Evolutionary conservation across 2,797 vertebrate species (phyloP), one percentile per base, ranked within the genome.

Genomic region (Cuculus canorus): DNA sequence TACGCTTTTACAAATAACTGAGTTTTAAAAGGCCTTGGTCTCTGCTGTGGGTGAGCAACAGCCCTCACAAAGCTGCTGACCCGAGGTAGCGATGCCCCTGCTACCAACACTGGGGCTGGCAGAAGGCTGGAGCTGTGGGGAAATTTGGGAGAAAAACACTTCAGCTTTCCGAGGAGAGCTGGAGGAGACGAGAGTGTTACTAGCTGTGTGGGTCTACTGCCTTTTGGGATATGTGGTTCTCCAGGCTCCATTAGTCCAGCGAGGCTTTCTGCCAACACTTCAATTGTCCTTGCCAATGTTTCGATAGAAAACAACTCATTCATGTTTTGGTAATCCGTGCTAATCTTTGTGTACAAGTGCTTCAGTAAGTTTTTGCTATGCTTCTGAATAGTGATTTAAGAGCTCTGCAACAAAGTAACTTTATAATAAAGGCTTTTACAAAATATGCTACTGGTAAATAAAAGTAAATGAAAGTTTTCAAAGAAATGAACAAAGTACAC

Each of bases 11-110:
- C 4, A 48, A 81, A 39, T 60, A 76, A n/a, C 13, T 19, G 15
- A 28, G 11, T 25, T 59, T 66, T 78, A 6, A 22, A 45, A 69
- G n/a, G 41, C 13, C 0, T 0, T 27, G 35, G 32, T 10, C 14
- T 73, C 10, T 30, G 5, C 8, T 17, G 52, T 14, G 50, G 37
- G 30, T 79, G 73, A 45, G 32, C 25, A 41, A n/a, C 13, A 83
- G 23, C 59, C 28, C 7, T 69, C 33, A 14, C 2, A 12, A 41
- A 41, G 37, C 37, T 33, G 32, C 24, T 9, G 21, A 23, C 33
- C 66, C 0, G 0, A 76, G 39, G 28, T 56, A 18, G 76, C 18
- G 10, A 17, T 87, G 23, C 37, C 18, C 0, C 3, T 1, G 0
- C 68, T 59, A n/a, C 35, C 1, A 1, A 2, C 14, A 3, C 22